phyloP scores from a whole-genome alignment of 2,113 vertebrate genomes.

The Steatornis caripensis region DNA sequence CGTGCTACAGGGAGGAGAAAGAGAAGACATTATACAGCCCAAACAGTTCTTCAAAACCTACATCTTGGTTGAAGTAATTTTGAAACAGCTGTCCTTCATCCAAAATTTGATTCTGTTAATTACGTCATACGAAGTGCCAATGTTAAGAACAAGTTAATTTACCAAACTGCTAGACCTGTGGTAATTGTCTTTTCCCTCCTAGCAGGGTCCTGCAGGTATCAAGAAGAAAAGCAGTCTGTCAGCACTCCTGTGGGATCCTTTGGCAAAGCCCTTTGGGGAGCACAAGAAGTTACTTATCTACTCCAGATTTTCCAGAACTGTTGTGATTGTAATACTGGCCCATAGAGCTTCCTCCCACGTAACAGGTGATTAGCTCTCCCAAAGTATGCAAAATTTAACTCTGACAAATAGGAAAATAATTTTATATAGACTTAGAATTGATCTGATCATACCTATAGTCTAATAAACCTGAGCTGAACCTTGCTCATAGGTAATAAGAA shows the following conservation, averaged over 20 bases:
- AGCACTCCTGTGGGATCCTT: background rate
- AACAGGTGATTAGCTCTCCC: background rate
- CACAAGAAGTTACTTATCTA: background rate
- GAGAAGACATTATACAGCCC: background rate
- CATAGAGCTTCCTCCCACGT: background rate
- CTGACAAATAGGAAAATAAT: background rate
- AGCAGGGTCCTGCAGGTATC: background rate
- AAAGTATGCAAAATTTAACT: background rate
- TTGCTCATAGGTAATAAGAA: background rate
- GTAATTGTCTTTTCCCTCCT: background rate
- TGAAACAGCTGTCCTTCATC: background rate
- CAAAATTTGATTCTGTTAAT: background rate
- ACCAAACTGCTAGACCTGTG: background rate
- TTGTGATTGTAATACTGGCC: background rate
- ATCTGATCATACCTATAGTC: background rate
- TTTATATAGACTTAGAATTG: background rate
- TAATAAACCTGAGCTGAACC: background rate
- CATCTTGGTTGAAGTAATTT: background rate
- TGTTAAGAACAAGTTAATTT: background rate
- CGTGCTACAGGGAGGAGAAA: background rate
- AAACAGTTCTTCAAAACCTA: background rate
- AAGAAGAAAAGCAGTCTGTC: background rate
- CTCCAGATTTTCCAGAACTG: background rate
- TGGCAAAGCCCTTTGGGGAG: background rate
- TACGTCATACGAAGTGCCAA: background rate